Evolutionary conservation across 2,888 invertebrate genomes (phyloP).

Genomic region (Coenonympha glycerion): DNA sequence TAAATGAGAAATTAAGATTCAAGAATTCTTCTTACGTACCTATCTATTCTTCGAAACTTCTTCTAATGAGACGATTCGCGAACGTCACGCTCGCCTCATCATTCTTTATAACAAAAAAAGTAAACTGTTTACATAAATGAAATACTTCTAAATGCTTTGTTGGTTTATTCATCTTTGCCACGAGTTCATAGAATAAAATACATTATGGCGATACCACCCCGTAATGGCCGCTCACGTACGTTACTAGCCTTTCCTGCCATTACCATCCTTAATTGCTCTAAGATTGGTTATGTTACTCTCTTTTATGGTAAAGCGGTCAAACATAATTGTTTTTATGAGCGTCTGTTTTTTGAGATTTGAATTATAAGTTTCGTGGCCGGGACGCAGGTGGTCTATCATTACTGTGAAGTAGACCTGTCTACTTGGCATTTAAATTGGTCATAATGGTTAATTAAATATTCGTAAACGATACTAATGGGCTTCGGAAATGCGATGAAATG

Average conservation of each 20-base stretch:
- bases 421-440: constrained; percentile 53
- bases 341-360: constrained; percentile 60
- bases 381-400: constrained; percentile 64
- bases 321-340: constrained; percentile 72
- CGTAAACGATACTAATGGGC: constrained; percentile 19
- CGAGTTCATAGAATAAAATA: constrained; percentile 22
- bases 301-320: constrained; percentile 73
- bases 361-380: constrained; percentile 54
- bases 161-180: constrained; percentile 6
- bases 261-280: constrained; percentile 69
- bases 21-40: too few relatives aligned
- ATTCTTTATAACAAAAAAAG: too few relatives aligned
- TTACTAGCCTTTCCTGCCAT: constrained; percentile 64
- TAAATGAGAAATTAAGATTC: not conserved
- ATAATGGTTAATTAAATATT: constrained; percentile 34
- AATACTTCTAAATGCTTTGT: too few relatives aligned
- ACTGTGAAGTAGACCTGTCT: constrained; percentile 44
- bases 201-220: constrained; percentile 35
- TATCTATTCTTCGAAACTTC: too few relatives aligned
- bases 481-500: constrained; percentile 20
- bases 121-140: too few relatives aligned
- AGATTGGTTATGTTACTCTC: constrained; percentile 68
- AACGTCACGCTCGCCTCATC: too few relatives aligned
- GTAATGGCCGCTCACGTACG: constrained; percentile 46
- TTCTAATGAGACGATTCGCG: too few relatives aligned